A percentile compares a stretch with the other conserved stretches of the same genome.
Evolutionary conservation across 2,113 vertebrate genomes (phyloP).

Genomic region (Taurulus bubalis): DNA sequence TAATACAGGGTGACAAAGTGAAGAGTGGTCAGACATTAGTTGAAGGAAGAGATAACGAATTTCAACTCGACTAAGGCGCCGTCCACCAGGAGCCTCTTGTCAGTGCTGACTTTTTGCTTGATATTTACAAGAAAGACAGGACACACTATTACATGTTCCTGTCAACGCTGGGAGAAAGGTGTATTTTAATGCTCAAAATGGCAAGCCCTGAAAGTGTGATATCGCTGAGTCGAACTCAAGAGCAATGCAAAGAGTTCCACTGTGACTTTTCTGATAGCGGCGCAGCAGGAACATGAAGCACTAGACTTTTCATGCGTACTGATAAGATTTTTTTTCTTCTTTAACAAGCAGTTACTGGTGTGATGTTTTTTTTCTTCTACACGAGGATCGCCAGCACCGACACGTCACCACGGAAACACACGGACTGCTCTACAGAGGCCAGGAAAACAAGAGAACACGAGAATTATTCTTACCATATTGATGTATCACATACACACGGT

Average conservation of each 20-base stretch:
- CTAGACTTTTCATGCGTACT: slow-evolving; percentile 3
- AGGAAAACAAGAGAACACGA: background rate
- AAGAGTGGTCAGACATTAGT: slow-evolving; percentile 6
- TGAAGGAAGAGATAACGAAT: slow-evolving; percentile 8
- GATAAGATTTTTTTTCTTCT: background rate
- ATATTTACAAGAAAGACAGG: slow-evolving; percentile 28
- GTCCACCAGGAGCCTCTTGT: slow-evolving; percentile 25
- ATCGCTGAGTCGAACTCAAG: slow-evolving; percentile 19
- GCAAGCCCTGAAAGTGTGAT: slow-evolving; percentile 49
- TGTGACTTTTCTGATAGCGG: slow-evolving; percentile 10
- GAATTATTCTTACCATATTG: background rate
- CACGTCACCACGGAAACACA: background rate
- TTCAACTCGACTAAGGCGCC: background rate
- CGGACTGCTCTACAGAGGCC: background rate
- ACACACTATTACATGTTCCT: slow-evolving; percentile 16
- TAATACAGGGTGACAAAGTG: slow-evolving; percentile 26
- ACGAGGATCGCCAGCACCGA: background rate
- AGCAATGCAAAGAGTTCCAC: slow-evolving; percentile 7
- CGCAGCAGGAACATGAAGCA: slow-evolving; percentile 14
- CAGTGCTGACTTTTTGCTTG: slow-evolving; percentile 19
- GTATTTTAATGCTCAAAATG: slow-evolving; percentile 28
- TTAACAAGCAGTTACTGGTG: slow-evolving; percentile 5
- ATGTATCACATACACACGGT: background rate
- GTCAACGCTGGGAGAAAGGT: slow-evolving; percentile 15
- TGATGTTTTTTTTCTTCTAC: background rate